Percentiles rank a stretch among this genome's conserved stretches.
Evolutionary conservation across 2,113 vertebrate genomes (phyloP).

Genomic region (Syrrhaptes paradoxus): DNA sequence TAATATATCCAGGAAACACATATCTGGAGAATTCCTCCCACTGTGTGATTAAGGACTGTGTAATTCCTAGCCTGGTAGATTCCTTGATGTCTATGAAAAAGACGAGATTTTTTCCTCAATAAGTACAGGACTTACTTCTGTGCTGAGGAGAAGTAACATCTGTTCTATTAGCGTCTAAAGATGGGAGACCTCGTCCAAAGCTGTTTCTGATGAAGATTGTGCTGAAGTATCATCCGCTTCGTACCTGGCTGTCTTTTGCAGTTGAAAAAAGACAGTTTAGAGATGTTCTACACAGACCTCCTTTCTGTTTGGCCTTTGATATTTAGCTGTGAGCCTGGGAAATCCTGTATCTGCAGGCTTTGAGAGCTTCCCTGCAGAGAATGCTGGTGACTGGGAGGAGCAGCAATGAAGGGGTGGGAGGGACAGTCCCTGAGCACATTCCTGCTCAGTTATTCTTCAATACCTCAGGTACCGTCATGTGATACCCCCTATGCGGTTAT

Average conservation of each 20-base stretch:
- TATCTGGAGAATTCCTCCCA: background rate
- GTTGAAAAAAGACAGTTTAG: background rate
- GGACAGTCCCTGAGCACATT: background rate
- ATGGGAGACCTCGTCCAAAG: background rate
- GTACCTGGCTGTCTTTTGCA: background rate
- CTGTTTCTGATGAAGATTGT: background rate
- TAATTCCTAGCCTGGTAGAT: background rate
- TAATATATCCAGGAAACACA: background rate
- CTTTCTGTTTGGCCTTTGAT: background rate
- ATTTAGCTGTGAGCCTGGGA: background rate
- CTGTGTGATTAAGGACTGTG: background rate
- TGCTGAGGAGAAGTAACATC: background rate
- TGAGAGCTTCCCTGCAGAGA: background rate
- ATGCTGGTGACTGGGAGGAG: background rate
- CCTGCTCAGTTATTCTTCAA: background rate
- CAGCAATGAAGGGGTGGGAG: background rate
- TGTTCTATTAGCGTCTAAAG: background rate
- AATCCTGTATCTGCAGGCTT: background rate
- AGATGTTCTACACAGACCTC: background rate
- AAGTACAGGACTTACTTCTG: background rate
- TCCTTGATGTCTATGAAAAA: background rate
- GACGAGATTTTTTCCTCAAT: background rate
- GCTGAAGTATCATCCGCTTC: background rate
- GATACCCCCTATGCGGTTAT: fast-evolving
- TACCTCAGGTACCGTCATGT: background rate